Evolutionary conservation across 2,797 vertebrate genomes (phyloP), one percentile per base, ranked within the genome.

Genomic region (Melanotaenia nigrans): DNA sequence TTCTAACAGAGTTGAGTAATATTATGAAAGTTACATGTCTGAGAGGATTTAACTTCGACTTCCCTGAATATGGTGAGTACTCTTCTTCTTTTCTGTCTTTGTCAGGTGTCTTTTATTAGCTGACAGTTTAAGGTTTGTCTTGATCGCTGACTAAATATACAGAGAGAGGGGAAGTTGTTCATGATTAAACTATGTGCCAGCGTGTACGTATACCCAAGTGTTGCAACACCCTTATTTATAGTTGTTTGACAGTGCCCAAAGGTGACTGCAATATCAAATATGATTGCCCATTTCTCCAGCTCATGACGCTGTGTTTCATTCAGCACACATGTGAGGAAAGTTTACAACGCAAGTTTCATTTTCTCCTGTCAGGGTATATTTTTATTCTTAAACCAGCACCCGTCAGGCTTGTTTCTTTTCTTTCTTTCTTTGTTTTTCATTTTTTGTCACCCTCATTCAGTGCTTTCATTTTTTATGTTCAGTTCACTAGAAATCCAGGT

Each of bases 11-110:
- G 94, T 95, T 94, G 83, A 93, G 93, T 92, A 92, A 92, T 98
- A 98, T 97, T 97, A 98, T 98, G 97, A 98, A 98, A 98, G 97
- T 98, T 97, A 97, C 96, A 97, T 98, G 96, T 95, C 96, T 98
- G 95, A 96, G 96, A 96, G 96, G 96, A 97, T 98, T 96, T 96
- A 96, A 96, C 96, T 96, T 97, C 95, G 96, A 97, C 96, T 96
- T 96, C 96, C 96, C 96, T 97, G 97, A 98, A 97, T 96, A 98
- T 98, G 97, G 97, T 98, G 94, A 98, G 97, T 96, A 90, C 94
- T 90, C 84, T 85, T 89, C 85, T 89, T 91, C 83, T 89, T 84
- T 77, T 82, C 56, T 79, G 20, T 65, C 72, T 83, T 72, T 87
- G 75, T 56, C 58, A 82, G 78, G 84, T 77, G 65, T 83, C 72